These are phyloP conservation scores for Microtus pennsylvanicus DNA, from an alignment of 2,113 vertebrate genomes.

Conservation along the genomic window DNA sequence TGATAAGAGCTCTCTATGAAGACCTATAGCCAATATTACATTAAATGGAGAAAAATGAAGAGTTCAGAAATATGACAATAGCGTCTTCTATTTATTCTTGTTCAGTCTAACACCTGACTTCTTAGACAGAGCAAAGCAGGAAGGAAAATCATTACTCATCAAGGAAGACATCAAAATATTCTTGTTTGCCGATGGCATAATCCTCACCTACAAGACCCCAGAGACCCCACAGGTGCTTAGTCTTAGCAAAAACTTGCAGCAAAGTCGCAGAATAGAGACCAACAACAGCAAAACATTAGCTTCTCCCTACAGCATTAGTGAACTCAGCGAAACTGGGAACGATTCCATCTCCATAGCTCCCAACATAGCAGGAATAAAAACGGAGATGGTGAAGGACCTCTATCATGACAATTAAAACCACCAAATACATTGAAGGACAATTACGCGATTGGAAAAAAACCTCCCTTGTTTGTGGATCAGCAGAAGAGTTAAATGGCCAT, in stretches of 20 bases:
- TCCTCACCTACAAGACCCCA: neutral
- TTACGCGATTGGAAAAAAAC: neutral
- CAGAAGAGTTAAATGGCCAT: neutral
- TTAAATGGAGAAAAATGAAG: neutral
- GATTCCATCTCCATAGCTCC: neutral
- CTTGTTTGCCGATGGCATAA: neutral
- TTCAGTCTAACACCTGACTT: neutral
- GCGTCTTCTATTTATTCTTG: neutral
- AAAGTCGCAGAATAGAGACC: neutral
- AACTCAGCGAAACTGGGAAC: neutral
- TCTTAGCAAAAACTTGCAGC: too few relatives aligned
- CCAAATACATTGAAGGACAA: neutral
- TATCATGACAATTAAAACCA: neutral
- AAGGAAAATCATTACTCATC: neutral
- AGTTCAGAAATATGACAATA: neutral
- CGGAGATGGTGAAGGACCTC: neutral
- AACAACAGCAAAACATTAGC: neutral
- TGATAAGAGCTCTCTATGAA: neutral
- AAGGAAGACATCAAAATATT: neutral
- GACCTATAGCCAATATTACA: too few relatives aligned
- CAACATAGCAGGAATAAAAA: neutral
- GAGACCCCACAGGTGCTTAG: neutral
- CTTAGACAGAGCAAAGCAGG: neutral
- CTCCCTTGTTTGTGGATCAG: neutral
- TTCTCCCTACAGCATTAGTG: neutral